Conservation (phyloP, 2,888 invertebrate genomes). For the Drosophila leonis region DNA sequence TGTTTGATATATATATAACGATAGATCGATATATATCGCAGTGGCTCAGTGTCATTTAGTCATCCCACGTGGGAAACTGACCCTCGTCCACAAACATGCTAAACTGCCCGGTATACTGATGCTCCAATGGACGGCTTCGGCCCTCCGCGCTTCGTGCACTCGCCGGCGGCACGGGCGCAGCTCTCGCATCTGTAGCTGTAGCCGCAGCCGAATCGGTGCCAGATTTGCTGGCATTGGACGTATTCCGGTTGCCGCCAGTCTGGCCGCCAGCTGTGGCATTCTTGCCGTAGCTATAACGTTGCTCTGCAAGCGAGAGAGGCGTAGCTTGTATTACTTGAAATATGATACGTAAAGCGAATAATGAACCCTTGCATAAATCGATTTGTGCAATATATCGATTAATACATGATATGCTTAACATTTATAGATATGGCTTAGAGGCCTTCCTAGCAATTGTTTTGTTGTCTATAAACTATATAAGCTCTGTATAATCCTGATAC, state of each 20-base stretch:
- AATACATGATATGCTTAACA: too few species aligned
- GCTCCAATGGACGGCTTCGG: constrained; percentile 53
- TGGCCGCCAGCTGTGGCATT: constrained; percentile 70
- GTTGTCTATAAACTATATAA: too few species aligned
- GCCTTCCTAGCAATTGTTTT: too few species aligned
- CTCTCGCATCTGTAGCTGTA: constrained; percentile 17
- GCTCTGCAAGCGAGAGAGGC: constrained; percentile 57
- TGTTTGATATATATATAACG: constrained; percentile 5
- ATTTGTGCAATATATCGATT: too few species aligned
- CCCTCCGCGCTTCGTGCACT: constrained; percentile 63
- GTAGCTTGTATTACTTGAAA: too few species aligned
- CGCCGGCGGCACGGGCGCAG: constrained; percentile 12
- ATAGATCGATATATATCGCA: background rate
- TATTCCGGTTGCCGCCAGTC: constrained; percentile 80
- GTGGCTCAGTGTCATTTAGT: constrained; percentile 84
- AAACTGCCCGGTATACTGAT: constrained; percentile 82
- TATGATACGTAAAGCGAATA: background rate
- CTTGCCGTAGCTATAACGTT: constrained; percentile 81
- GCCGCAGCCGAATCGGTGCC: constrained; percentile 37
- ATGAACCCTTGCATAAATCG: background rate
- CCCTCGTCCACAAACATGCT: constrained; percentile 87
- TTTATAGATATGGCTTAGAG: too few species aligned
- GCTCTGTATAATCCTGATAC: too few species aligned
- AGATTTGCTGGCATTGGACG: constrained; percentile 73
- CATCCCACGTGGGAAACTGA: constrained; percentile 89